Conservation (phyloP, 2,797 vertebrate species). For the Melanotaenia maccullochi region DNA sequence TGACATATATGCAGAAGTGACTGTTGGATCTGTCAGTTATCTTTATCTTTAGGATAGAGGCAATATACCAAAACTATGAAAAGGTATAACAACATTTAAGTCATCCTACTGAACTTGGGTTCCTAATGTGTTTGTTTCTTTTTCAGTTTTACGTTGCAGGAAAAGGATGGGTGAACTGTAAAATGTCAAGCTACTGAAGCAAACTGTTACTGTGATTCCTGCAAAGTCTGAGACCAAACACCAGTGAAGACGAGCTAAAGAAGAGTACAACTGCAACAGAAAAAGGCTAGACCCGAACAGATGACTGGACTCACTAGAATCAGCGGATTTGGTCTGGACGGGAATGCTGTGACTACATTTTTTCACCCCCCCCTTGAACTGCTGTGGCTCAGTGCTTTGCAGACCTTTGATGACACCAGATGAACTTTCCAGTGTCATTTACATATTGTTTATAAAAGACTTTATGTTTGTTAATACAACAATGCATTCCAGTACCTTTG, state of each 20-base stretch:
- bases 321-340: slow-evolving; percentile 18
- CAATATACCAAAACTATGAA: neutral
- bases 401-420: slow-evolving; percentile 23
- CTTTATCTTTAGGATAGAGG: neutral
- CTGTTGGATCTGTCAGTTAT: neutral
- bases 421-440: slow-evolving; percentile 17
- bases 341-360: slow-evolving; percentile 16
- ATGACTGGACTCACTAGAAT: slow-evolving; percentile 24
- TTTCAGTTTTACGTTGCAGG: slow-evolving; percentile 77
- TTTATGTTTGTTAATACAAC: slow-evolving; percentile 31
- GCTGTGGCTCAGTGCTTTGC: slow-evolving; percentile 11
- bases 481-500: slow-evolving; percentile 36
- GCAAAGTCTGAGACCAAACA: slow-evolving; percentile 35
- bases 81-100: neutral
- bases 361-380: neutral
- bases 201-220: slow-evolving; percentile 54
- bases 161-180: slow-evolving; percentile 70
- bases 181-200: slow-evolving; percentile 53
- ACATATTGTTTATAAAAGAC: slow-evolving; percentile 45
- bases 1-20: neutral
- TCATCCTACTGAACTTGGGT: neutral
- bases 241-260: slow-evolving; percentile 21
- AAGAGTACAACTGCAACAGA: slow-evolving; percentile 15
- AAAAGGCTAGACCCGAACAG: neutral
- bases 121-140: slow-evolving; percentile 36